These are phyloP conservation scores for Sturnira hondurensis DNA, from an alignment of 2,113 vertebrate species.

Conservation along the genomic window DNA sequence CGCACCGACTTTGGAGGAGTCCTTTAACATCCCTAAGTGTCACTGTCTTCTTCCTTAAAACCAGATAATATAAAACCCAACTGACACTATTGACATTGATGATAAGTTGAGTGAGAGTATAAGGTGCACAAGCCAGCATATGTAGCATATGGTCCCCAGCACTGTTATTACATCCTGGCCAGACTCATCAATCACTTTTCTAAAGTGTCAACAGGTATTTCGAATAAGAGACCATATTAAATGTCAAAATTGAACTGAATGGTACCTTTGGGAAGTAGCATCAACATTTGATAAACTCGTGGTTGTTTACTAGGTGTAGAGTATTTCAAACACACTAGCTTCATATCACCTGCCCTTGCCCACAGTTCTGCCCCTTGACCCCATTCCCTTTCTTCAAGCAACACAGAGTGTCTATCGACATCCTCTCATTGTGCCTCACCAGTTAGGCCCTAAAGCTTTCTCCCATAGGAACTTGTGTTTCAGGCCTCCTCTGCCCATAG, in stretches of 20 bases:
- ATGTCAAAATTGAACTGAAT: background rate
- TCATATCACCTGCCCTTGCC: rapidly evolving
- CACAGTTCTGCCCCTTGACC: too few species aligned
- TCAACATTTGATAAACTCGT: background rate
- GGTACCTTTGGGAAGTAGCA: background rate
- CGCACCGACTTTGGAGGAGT: background rate
- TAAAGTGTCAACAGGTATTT: background rate
- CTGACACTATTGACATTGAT: rapidly evolving
- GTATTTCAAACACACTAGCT: background rate
- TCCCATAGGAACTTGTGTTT: background rate
- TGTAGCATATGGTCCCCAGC: rapidly evolving
- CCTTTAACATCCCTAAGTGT: background rate
- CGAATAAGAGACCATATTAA: background rate
- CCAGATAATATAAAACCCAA: background rate
- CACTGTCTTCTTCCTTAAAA: background rate
- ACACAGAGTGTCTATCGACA: too few species aligned
- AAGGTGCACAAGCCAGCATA: background rate
- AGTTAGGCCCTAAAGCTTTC: background rate
- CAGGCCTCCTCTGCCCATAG: background rate
- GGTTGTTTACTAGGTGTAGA: background rate
- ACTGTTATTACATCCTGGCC: background rate
- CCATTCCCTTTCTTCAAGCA: background rate
- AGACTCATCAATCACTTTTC: background rate
- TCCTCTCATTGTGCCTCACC: background rate
- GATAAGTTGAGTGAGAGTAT: background rate